Conservation (phyloP, 2,797 vertebrate genomes). For the Acanthis flammea region DNA sequence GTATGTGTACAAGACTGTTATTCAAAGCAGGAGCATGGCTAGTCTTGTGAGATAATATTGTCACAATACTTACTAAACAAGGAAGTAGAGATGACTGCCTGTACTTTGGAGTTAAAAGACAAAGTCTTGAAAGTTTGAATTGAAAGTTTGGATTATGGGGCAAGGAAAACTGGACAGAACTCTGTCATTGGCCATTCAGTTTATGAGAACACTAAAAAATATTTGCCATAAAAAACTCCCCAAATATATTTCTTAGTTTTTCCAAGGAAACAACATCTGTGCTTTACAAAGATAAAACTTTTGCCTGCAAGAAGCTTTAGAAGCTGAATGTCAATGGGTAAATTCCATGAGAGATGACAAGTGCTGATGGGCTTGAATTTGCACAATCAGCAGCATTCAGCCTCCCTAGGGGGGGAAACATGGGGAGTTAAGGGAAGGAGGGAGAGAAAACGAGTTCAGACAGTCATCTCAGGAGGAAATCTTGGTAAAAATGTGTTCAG, state of each 20-base stretch:
- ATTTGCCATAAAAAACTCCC: fast-evolving
- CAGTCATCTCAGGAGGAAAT: constrained; percentile 26
- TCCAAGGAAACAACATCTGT: neutral
- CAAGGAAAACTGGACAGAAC: neutral
- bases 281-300: constrained; percentile 29
- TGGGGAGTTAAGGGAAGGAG: neutral
- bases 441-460: neutral
- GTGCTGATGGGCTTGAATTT: constrained; percentile 51
- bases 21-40: neutral
- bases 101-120: neutral
- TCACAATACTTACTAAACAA: neutral
- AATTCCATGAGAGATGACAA: constrained; percentile 55
- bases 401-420: constrained; percentile 22
- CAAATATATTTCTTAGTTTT: neutral
- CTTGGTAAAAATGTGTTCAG: constrained; percentile 43
- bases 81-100: neutral
- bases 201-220: neutral
- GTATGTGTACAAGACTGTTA: neutral
- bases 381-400: constrained; percentile 25
- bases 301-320: neutral
- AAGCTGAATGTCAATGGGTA: constrained; percentile 44
- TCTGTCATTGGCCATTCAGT: neutral
- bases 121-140: neutral
- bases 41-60: neutral
- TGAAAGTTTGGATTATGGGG: neutral